Percentiles rank a stretch among this genome's conserved stretches.
These are phyloP conservation scores for Ctenopoma multispine DNA, from an alignment of 2,797 vertebrate genomes.

Conservation along the genomic window DNA sequence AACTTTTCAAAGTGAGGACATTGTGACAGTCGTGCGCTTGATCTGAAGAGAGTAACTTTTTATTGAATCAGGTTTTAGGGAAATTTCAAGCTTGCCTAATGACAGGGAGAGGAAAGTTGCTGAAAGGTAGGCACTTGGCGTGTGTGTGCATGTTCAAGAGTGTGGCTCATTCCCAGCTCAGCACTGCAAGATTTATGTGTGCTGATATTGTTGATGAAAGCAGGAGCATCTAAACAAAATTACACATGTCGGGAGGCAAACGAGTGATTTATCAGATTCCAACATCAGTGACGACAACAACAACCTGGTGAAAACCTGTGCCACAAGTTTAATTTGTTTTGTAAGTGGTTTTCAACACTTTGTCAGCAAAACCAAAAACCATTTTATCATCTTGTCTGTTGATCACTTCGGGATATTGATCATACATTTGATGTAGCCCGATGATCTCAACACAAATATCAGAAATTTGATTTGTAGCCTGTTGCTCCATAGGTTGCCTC, in stretches of 20 bases:
- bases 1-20: not conserved
- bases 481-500: too few species aligned
- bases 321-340: slow-evolving; percentile 19
- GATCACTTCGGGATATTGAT: not conserved
- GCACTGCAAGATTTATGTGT: slow-evolving; percentile 5
- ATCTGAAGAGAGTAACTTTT: not conserved
- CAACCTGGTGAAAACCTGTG: slow-evolving; percentile 16
- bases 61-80: not conserved
- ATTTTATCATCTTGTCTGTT: not conserved
- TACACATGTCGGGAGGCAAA: slow-evolving; percentile 8
- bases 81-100: slow-evolving; percentile 37
- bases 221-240: not conserved
- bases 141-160: slow-evolving; percentile 56
- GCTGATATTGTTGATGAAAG: not conserved
- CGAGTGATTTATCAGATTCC: slow-evolving; percentile 19
- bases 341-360: slow-evolving; percentile 13
- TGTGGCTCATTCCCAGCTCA: slow-evolving; percentile 29
- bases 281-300: slow-evolving; percentile 11
- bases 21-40: not conserved
- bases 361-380: slow-evolving; percentile 23
- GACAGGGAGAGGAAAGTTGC: slow-evolving; percentile 30
- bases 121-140: slow-evolving; percentile 22
- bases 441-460: not conserved
- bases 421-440: not conserved
- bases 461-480: slow-evolving; percentile 2